These are phyloP conservation scores for Tiliacea citrago DNA, from an alignment of 2,888 invertebrate species.

Conservation along the genomic window DNA sequence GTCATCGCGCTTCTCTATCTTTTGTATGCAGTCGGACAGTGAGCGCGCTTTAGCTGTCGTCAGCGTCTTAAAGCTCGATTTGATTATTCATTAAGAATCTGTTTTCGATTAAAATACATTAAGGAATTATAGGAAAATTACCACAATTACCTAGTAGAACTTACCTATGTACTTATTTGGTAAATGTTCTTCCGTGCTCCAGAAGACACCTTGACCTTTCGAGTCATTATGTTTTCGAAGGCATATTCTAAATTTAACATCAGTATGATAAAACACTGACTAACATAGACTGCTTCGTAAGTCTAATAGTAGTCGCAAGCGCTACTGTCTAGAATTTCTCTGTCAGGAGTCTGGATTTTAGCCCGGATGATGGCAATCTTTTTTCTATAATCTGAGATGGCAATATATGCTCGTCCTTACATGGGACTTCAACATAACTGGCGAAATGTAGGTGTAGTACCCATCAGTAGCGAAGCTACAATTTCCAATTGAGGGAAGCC, in stretches of 20 bases:
- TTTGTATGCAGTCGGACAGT: too few species aligned
- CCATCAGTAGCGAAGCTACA: too few species aligned
- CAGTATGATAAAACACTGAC: neutral
- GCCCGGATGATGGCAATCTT: neutral
- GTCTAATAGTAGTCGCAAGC: too few species aligned
- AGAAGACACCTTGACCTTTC: neutral
- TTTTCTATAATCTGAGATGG: too few species aligned
- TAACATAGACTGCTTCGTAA: neutral
- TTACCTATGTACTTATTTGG: neutral
- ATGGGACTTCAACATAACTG: neutral
- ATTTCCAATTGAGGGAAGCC: too few species aligned
- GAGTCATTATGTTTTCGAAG: neutral
- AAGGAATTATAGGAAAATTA: neutral
- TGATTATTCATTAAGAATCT: neutral
- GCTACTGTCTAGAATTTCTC: neutral
- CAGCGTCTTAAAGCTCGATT: too few species aligned
- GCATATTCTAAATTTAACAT: neutral
- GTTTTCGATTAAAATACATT: neutral
- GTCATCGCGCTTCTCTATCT: too few species aligned
- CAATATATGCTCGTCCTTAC: neutral
- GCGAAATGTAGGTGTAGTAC: neutral
- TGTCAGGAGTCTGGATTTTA: neutral
- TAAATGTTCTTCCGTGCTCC: neutral
- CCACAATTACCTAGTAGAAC: neutral
- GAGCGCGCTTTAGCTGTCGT: too few species aligned